A percentile compares a stretch with the other conserved stretches of the same genome.
Conservation (phyloP, 2,888 invertebrate species). For the Chaetogeoica ovagalla region DNA sequence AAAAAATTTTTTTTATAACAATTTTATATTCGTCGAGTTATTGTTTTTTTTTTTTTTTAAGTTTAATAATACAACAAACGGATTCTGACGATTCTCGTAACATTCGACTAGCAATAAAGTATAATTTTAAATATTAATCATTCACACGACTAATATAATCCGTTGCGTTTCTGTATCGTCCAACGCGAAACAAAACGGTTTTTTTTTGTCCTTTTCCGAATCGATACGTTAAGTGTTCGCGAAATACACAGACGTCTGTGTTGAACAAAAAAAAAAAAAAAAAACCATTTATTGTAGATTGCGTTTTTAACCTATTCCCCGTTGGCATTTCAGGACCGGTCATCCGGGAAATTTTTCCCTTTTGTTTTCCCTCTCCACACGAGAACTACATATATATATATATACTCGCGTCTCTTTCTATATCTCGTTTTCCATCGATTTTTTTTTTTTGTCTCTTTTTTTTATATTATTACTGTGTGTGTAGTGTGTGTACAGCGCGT, state of each 20-base stretch:
- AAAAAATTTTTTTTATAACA: too few species aligned
- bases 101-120: too few species aligned
- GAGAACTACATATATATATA: background rate
- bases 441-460: background rate
- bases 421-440: too few species aligned
- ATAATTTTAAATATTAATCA: constrained; percentile 2
- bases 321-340: constrained; percentile 39
- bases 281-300: constrained; percentile 42
- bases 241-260: constrained; percentile 36
- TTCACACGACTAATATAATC: background rate
- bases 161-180: constrained; percentile 9
- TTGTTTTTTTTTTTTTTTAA: background rate
- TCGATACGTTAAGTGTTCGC: constrained; percentile 28
- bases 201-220: constrained; percentile 25
- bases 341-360: constrained; percentile 40
- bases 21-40: background rate
- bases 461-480: background rate
- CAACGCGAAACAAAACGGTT: too few species aligned
- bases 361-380: background rate
- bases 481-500: background rate
- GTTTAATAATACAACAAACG: background rate
- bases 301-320: constrained; percentile 51
- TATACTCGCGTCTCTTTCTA: background rate
- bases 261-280: background rate
- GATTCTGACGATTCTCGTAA: too few species aligned